Percentiles rank a stretch among this genome's conserved stretches.
These are phyloP conservation scores for Neofelis nebulosa DNA, from an alignment of 2,113 vertebrate species.

Conservation along the genomic window DNA sequence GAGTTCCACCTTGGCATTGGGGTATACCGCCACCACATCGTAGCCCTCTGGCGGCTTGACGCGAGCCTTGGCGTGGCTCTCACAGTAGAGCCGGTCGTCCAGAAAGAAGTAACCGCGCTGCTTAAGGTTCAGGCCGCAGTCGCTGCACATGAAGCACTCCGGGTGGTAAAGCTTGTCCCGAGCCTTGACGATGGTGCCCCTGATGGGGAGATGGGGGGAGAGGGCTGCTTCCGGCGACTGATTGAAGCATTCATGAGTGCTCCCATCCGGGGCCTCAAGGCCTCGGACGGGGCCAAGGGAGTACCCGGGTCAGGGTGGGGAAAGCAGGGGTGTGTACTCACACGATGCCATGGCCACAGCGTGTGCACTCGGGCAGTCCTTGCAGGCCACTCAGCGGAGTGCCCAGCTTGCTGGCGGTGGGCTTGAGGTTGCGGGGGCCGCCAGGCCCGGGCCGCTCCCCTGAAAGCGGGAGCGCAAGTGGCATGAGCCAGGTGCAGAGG, in stretches of 20 bases:
- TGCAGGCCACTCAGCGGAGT: constrained; percentile 89
- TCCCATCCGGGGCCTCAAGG: rapidly evolving
- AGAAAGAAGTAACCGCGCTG: constrained; percentile 98
- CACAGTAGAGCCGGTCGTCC: constrained; percentile 96
- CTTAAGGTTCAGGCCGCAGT: constrained; percentile 96
- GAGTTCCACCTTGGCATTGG: constrained; percentile 97
- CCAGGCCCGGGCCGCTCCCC: constrained; percentile 86
- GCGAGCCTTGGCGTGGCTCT: constrained; percentile 95
- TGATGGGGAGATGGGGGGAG: constrained; percentile 66
- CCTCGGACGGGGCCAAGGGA: not conserved
- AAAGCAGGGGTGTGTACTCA: constrained; percentile 84
- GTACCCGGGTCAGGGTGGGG: not conserved
- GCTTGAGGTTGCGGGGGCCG: constrained; percentile 88
- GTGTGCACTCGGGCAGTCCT: constrained; percentile 95
- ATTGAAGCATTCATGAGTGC: rapidly evolving
- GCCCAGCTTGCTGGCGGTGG: constrained; percentile 90
- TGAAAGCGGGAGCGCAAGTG: constrained; percentile 73
- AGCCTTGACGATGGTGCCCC: constrained; percentile 97
- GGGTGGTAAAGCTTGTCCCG: constrained; percentile 98
- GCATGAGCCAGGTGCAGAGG: not conserved
- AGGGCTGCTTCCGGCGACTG: not conserved
- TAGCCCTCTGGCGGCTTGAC: constrained; percentile 98
- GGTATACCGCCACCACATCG: constrained; percentile 99
- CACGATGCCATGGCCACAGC: constrained; percentile 96
- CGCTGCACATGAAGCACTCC: constrained; percentile 96